Percentiles rank a stretch among this genome's conserved stretches.
phyloP scores from a whole-genome alignment of 2,888 invertebrate genomes.

The Liodrosophila aerea region DNA sequence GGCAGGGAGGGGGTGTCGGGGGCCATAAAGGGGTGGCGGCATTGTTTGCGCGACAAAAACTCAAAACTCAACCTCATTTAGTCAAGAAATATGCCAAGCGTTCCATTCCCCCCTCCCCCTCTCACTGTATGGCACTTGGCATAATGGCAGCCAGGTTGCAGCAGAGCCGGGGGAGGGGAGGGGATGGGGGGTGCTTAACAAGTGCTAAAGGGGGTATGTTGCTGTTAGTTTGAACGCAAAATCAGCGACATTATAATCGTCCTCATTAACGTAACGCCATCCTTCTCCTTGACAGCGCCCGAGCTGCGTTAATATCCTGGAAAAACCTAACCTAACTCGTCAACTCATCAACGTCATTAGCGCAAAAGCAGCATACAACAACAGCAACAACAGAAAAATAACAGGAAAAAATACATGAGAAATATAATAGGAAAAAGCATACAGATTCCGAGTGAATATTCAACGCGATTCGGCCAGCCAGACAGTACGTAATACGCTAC shows the following conservation, averaged over 20 bases:
- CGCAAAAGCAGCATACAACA: conserved; percentile 49
- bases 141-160: conserved; percentile 55
- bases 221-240: conserved; percentile 77
- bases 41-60: conserved; percentile 71
- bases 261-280: conserved; percentile 67
- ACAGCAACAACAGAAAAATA: background rate
- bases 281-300: conserved; percentile 10
- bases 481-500: too few species aligned
- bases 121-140: conserved; percentile 52
- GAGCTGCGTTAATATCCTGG: conserved; percentile 75
- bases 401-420: background rate
- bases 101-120: conserved; percentile 22
- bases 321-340: conserved; percentile 76
- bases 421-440: too few species aligned
- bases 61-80: conserved; percentile 74
- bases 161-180: background rate
- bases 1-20: background rate
- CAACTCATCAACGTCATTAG: conserved; percentile 78
- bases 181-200: background rate
- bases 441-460: too few species aligned
- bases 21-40: conserved; percentile 47
- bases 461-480: too few species aligned
- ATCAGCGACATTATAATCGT: conserved; percentile 78
- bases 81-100: conserved; percentile 70
- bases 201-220: conserved; percentile 19